Base-by-base conservation (phyloP, 2,888 invertebrate species). In the Octonoba sinensis region DNA sequence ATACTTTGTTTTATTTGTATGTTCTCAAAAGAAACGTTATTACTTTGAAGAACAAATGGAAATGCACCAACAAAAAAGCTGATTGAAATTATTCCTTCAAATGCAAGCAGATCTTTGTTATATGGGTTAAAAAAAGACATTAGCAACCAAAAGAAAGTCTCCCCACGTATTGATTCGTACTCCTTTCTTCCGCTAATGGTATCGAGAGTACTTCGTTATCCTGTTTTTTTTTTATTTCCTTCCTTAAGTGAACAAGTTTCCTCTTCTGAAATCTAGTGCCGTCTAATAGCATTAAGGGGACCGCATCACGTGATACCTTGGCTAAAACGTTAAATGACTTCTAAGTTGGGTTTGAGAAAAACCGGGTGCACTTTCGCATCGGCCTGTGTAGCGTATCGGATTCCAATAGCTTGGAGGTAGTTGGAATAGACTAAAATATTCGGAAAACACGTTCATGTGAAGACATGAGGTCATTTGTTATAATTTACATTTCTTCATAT, bases 171-270 rank as follows among this genome's bases (percentile, higher is more conserved):
- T n/a, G 54, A 54, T 54, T 20, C 54, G 20, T 54, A 54, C 16
- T 20, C 54, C 54, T 54, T 54, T 54, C 54, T 54, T 54, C 36
- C 54, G 54, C 18, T 54, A 54, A 54, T 54, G 54, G 54, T 54
- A 54, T 54, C 54, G 54, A 54, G 54, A 54, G 54, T 54, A 18
- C 54, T 54, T 54, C 54, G 54, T 18, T n/a, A 54, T 54, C 20
- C 20, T 54, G 36, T 1, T 36, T 3, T 54, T 20, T 54, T 54
- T 54, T 20, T 54, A 54, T 20, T 54, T 54, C 20, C 20, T 54
- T 20, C 54, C 54, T 54, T 54, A 54, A 54, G 20, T 20, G 54
- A 54, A 54, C 54, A 54, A 15, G 54, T 54, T 20, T 11, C 20
- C 54, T 54, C 20, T 54, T 54, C 20, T 54, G 54, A 20, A 54